Percentiles rank a stretch among this genome's conserved stretches.
Evolutionary conservation across 2,888 invertebrate species (phyloP).

Genomic region (Zygaena filipendulae): DNA sequence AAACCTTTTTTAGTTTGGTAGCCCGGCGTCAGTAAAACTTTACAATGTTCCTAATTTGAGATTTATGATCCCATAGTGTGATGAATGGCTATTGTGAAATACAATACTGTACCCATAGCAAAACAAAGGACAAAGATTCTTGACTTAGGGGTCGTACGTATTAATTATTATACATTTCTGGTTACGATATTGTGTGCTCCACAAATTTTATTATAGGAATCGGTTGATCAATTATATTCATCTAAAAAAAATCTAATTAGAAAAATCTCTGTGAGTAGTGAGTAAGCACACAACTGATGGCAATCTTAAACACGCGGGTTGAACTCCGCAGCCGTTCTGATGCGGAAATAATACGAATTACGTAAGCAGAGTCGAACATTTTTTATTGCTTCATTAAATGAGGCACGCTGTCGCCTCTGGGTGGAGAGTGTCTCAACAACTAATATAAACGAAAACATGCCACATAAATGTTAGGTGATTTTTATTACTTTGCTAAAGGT

Average conservation of each 20-base stretch:
- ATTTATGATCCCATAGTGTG: slow-evolving; percentile 36
- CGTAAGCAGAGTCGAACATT: slow-evolving; percentile 65
- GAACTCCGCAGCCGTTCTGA: slow-evolving; percentile 49
- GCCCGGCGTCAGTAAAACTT: slow-evolving; percentile 47
- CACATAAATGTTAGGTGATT: too few relatives aligned
- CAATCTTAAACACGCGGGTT: too few relatives aligned
- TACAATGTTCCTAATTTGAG: slow-evolving; percentile 52
- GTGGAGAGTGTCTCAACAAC: slow-evolving; percentile 49
- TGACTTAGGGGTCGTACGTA: too few relatives aligned
- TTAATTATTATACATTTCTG: too few relatives aligned
- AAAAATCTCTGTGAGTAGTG: too few relatives aligned
- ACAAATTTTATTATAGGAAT: too few relatives aligned
- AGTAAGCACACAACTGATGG: too few relatives aligned
- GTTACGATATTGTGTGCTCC: too few relatives aligned
- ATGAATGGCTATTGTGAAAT: slow-evolving; percentile 49
- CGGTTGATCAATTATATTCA: too few relatives aligned
- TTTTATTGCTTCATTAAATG: slow-evolving; percentile 66
- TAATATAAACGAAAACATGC: slow-evolving; percentile 47
- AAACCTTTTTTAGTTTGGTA: too few relatives aligned
- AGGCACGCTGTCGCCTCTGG: slow-evolving; percentile 55
- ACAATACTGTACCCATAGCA: slow-evolving; percentile 25
- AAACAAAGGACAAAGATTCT: slow-evolving; percentile 11
- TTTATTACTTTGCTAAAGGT: too few relatives aligned
- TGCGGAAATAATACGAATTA: slow-evolving; percentile 65
- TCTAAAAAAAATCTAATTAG: too few relatives aligned